These are phyloP conservation scores for Cacoxenus indagator DNA, from an alignment of 2,888 invertebrate species.

Conservation along the genomic window DNA sequence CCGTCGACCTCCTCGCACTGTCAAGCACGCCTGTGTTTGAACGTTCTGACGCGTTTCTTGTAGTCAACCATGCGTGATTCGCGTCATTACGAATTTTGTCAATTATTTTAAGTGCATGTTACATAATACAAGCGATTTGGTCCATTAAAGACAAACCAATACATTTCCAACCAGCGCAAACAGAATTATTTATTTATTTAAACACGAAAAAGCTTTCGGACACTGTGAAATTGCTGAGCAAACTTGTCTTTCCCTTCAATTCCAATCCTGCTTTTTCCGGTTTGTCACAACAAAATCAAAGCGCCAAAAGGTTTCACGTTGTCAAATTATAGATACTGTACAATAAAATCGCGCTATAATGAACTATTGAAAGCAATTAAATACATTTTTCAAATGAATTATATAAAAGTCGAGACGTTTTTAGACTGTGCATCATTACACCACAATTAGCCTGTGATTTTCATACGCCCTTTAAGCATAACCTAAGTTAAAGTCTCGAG, in stretches of 20 bases:
- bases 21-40: background rate
- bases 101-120: slow-evolving; percentile 58
- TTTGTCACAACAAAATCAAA: background rate
- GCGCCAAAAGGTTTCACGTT: too few relatives aligned
- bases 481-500: too few relatives aligned
- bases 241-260: background rate
- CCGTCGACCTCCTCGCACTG: background rate
- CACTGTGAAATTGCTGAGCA: background rate
- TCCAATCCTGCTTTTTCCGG: background rate
- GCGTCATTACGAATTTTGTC: slow-evolving; percentile 42
- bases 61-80: slow-evolving; percentile 23
- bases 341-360: too few relatives aligned
- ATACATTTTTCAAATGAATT: too few relatives aligned
- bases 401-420: too few relatives aligned
- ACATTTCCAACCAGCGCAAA: slow-evolving; percentile 11
- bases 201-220: background rate
- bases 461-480: too few relatives aligned
- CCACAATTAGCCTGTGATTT: too few relatives aligned
- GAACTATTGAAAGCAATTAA: too few relatives aligned
- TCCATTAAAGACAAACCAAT: slow-evolving; percentile 22
- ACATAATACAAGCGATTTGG: slow-evolving; percentile 42
- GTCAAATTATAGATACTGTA: too few relatives aligned
- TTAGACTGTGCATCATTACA: too few relatives aligned
- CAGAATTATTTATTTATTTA: slow-evolving; percentile 1
- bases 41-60: background rate